Evolutionary conservation across 2,113 vertebrate species (phyloP).

Genomic region (Periophthalmodon schlosseri): DNA sequence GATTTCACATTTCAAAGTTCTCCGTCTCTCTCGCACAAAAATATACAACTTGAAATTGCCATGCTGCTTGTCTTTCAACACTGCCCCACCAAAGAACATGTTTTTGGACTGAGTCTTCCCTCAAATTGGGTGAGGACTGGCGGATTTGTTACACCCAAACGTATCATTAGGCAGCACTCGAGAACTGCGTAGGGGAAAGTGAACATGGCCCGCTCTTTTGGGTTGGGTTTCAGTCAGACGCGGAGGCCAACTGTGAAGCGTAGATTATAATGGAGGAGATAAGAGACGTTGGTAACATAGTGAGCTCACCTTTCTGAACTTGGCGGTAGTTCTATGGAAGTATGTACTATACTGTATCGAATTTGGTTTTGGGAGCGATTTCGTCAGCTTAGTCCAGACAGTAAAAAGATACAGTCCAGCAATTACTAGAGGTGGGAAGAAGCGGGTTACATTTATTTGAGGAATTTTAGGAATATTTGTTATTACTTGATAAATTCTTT

Average conservation of each 20-base stretch:
- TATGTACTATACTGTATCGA: slow-evolving; percentile 1
- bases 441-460: neutral
- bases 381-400: neutral
- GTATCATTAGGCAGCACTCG: slow-evolving; percentile 60
- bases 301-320: slow-evolving; percentile 48
- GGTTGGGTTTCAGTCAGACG: slow-evolving; percentile 61
- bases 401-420: slow-evolving; percentile 3
- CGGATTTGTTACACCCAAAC: slow-evolving; percentile 61
- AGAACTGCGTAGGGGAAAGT: slow-evolving; percentile 62
- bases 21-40: slow-evolving; percentile 66
- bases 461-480: too few species aligned
- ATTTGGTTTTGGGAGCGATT: neutral
- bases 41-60: slow-evolving; percentile 9
- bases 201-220: slow-evolving; percentile 33
- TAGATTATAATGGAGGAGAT: slow-evolving; percentile 65
- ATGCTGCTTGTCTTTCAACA: slow-evolving; percentile 32
- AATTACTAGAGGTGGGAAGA: neutral
- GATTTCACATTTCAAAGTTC: slow-evolving; percentile 39
- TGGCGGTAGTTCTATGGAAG: slow-evolving; percentile 5
- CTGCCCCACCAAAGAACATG: slow-evolving; percentile 34
- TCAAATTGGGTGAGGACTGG: slow-evolving; percentile 25
- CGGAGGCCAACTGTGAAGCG: slow-evolving; percentile 43
- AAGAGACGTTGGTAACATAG: slow-evolving; percentile 55
- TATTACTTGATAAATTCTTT: neutral
- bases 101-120: slow-evolving; percentile 33